Evolutionary conservation across 2,113 vertebrate species (phyloP).

Genomic region (human): GRCh38 chr1:201947001-201947500

Average conservation of each 20-base stretch:
- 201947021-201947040: neutral
- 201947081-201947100: neutral
- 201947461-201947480: neutral
- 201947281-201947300: too few relatives aligned
- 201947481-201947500: conserved; percentile 30
- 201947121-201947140: too few relatives aligned
- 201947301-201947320: neutral
- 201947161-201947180: too few relatives aligned
- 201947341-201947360: neutral
- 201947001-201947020: neutral
- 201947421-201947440: neutral
- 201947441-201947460: neutral
- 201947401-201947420: neutral
- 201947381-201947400: neutral
- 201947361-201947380: neutral
- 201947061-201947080: neutral
- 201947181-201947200: neutral
- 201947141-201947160: too few relatives aligned
- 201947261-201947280: neutral
- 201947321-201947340: neutral
- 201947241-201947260: neutral
- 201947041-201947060: neutral
- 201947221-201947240: neutral
- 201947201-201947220: too few relatives aligned
- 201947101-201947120: neutral